Evolutionary conservation across 2,888 invertebrate species (phyloP).

Genomic region (Clistopyga incitator): DNA sequence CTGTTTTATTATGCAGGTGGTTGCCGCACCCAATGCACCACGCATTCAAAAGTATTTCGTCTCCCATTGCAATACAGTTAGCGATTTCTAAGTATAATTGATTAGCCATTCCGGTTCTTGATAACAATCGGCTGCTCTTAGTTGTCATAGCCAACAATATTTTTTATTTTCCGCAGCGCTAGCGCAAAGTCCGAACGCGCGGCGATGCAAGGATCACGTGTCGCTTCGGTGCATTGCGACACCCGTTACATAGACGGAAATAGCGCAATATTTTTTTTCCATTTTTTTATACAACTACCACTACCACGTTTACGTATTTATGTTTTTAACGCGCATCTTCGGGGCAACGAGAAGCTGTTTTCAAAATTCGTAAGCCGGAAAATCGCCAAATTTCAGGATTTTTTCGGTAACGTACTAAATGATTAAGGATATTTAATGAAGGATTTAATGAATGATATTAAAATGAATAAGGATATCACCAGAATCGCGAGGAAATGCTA

Average conservation of each 20-base stretch:
- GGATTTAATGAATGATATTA: too few relatives aligned
- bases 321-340: not conserved
- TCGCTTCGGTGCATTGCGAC: constrained; percentile 38
- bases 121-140: constrained; percentile 25
- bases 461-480: too few relatives aligned
- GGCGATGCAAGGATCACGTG: constrained; percentile 39
- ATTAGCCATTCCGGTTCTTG: constrained; percentile 28
- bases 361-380: not conserved
- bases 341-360: not conserved
- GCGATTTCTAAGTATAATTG: constrained; percentile 2
- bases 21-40: constrained; percentile 4
- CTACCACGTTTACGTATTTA: not conserved
- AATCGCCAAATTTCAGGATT: not conserved
- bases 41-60: not conserved
- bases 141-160: not conserved
- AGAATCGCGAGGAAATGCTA: too few relatives aligned
- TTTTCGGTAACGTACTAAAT: not conserved
- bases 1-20: not conserved
- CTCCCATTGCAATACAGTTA: not conserved
- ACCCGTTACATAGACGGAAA: constrained; percentile 18
- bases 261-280: not conserved
- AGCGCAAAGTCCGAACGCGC: constrained; percentile 42
- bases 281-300: not conserved
- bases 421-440: too few relatives aligned
- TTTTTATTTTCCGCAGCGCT: not conserved